Evolutionary conservation across 2,797 vertebrate species (phyloP).

Genomic region (Neostethus bicornis): DNA sequence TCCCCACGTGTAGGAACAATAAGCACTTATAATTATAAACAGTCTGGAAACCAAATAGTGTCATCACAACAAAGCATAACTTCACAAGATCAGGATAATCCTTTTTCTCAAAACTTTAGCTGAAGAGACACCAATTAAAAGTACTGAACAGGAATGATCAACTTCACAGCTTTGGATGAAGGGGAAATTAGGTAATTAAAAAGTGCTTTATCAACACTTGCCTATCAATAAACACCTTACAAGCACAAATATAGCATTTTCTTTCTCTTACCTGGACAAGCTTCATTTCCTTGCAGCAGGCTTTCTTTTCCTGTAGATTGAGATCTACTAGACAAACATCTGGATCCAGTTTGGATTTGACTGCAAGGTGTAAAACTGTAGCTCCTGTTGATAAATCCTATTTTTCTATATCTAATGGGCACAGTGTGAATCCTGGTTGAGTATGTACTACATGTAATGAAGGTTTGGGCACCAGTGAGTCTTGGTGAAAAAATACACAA

Average conservation of each 20-base stretch:
- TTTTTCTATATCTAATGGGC: constrained; percentile 3
- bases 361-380: constrained; percentile 5
- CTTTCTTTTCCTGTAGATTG: constrained; percentile 17
- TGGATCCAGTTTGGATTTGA: constrained; percentile 4
- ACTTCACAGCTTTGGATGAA: too few species aligned
- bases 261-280: constrained; percentile 49
- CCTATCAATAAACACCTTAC: not conserved
- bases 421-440: not conserved
- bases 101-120: too few species aligned
- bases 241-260: not conserved
- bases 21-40: too few species aligned
- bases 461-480: not conserved
- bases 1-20: too few species aligned
- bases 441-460: not conserved
- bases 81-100: too few species aligned
- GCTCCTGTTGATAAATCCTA: constrained; percentile 19
- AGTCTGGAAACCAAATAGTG: too few species aligned
- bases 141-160: too few species aligned
- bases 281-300: constrained; percentile 36
- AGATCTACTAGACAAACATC: constrained; percentile 14
- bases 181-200: not conserved
- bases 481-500: constrained; percentile 8
- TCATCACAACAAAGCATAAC: too few species aligned
- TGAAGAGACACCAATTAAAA: too few species aligned
- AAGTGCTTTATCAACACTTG: not conserved